Evolutionary conservation across 2,888 invertebrate species (phyloP).

Genomic region (Meiosimyza decipiens): DNA sequence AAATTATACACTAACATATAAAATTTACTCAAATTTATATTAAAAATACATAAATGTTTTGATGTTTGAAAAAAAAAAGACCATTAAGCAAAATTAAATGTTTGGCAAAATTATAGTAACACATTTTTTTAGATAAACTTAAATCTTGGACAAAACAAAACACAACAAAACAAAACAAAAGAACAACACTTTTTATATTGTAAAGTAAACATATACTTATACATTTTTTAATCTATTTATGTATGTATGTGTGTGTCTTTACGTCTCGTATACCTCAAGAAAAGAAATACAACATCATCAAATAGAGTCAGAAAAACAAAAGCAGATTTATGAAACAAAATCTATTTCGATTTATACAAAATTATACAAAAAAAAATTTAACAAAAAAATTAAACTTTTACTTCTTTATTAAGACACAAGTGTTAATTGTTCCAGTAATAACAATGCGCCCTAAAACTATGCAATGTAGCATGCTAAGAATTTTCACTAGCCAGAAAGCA

Average conservation of each 20-base stretch:
- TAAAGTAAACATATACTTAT: constrained; percentile 29
- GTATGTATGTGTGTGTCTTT: constrained; percentile 68
- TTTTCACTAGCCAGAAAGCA: no score
- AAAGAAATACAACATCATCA: constrained; percentile 48
- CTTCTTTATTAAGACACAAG: no score
- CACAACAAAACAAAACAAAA: background rate
- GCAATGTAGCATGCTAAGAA: no score
- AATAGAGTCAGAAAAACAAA: constrained; percentile 39
- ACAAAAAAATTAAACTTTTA: constrained; percentile 25
- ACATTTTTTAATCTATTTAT: constrained; percentile 45
- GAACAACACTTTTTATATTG: constrained; percentile 43
- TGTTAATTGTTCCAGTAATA: no score
- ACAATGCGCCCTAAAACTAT: no score
- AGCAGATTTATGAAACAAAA: constrained; percentile 15
- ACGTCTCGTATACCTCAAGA: constrained; percentile 71
- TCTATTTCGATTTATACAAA: constrained; percentile 20
- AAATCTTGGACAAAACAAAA: constrained; percentile 44
- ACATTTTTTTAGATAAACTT: constrained; percentile 46
- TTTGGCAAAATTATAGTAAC: constrained; percentile 45
- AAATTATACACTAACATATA: constrained; percentile 28
- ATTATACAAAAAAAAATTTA: constrained; percentile 27
- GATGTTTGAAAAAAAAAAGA: constrained; percentile 50
- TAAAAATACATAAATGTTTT: constrained; percentile 46
- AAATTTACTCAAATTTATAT: constrained; percentile 38
- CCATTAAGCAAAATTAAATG: constrained; percentile 45